Evolutionary conservation across 2,888 invertebrate species (phyloP), one percentile per base, ranked within the genome.

Genomic region (Linhomoeus sp.): DNA sequence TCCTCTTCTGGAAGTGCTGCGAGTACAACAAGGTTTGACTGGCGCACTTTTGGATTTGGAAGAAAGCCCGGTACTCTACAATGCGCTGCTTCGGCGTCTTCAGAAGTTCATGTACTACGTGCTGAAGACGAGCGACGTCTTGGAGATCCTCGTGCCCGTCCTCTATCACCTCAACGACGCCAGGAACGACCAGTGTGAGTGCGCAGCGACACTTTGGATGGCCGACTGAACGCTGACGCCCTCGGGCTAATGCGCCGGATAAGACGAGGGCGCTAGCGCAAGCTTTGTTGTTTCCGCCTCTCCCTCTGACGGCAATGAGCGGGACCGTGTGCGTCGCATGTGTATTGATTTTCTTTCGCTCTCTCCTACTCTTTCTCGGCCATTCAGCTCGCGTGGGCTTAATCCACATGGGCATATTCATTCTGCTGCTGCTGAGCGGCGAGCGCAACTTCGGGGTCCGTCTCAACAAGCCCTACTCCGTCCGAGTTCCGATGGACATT

Each of bases 371-470:
- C 49, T 49, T 48, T 33, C 22, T 36, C 24, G 46, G 17, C 37
- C 22, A 40, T 33, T 33, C 50, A 88, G 88, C 92, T 45, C 79
- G 92, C 43, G 90, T 97, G 42, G 97, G 97, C 1, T 73, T 97
- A 15, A 92, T 97, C 82, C 97, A 97, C 67, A 97, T 97, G 64
- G 94, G 97, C 17, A 94, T 99, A 17, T 99, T 99, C 67, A 92
- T 97, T 60, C 74, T 99, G 14, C 75, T 99, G 3, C 71, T 97
- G 20, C 71, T 99, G 36, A 92, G 92, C 52, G 97, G 97, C 3
- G 97, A 97, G 69, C 74, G 97, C 1, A 99, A 99, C 71, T 94
- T 99, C 69, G 97, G 97, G 43, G 97, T 99, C n/a, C 77, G 97
- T 20, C 73, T 99, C 17, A 99, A 99, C 71, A 97, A 97, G 72